These are phyloP conservation scores for Tholera decimalis DNA, from an alignment of 2,888 invertebrate species.

Conservation along the genomic window DNA sequence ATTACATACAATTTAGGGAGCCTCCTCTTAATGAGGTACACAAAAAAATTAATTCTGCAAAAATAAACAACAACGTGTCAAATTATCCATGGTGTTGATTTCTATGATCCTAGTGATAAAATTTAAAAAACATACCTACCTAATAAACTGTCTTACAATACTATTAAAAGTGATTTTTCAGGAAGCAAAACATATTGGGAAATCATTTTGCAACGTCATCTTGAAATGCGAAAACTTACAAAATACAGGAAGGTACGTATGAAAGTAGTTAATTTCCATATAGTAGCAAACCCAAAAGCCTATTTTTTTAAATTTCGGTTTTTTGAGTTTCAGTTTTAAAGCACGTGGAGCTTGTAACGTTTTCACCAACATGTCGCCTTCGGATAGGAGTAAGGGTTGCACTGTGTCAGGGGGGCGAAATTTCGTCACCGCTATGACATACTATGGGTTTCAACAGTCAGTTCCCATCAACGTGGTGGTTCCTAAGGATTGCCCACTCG, in stretches of 20 bases:
- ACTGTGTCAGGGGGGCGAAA: conserved; percentile 76
- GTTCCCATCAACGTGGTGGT: conserved; percentile 76
- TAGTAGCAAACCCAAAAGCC: neutral
- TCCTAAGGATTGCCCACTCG: conserved; percentile 72
- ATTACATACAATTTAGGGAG: too few species aligned
- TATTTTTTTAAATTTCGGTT: neutral
- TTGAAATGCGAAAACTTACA: conserved; percentile 96
- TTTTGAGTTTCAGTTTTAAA: conserved; percentile 69
- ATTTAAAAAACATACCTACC: neutral
- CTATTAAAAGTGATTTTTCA: conserved; percentile 52
- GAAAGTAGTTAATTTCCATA: neutral
- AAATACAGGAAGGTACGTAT: conserved; percentile 93
- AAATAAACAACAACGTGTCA: neutral
- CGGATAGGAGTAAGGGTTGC: conserved; percentile 73
- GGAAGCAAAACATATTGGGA: conserved; percentile 90
- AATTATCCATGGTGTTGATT: neutral
- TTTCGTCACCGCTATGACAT: conserved; percentile 74
- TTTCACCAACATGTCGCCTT: conserved; percentile 66
- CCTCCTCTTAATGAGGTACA: too few species aligned
- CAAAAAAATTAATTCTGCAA: too few species aligned
- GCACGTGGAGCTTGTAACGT: conserved; percentile 77
- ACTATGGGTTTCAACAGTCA: conserved; percentile 73
- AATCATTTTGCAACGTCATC: conserved; percentile 87
- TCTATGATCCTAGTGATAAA: neutral
- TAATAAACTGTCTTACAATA: neutral